phyloP scores from a whole-genome alignment of 1,140 invertebrate species.

The Drosophila subpulchrella region DNA sequence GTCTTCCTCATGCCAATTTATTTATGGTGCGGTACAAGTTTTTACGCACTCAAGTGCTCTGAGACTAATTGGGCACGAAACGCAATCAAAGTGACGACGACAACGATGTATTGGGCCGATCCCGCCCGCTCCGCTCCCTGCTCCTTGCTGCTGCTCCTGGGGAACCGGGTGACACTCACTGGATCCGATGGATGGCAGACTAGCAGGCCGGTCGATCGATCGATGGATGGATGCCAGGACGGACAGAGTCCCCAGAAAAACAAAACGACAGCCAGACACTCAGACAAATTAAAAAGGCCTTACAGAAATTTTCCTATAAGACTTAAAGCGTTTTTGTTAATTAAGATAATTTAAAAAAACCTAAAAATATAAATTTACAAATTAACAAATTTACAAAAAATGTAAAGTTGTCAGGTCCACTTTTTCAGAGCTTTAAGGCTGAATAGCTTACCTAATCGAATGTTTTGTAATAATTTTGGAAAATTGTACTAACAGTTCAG shows the following conservation, averaged over 20 bases:
- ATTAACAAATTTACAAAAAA: background rate
- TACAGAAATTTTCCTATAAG: too few species aligned
- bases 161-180: constrained; percentile 49
- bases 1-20: constrained; percentile 82
- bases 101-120: constrained; percentile 53
- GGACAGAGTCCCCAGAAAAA: constrained; percentile 25
- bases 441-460: too few species aligned
- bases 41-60: constrained; percentile 84
- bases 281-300: constrained; percentile 11
- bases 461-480: too few species aligned
- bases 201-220: constrained; percentile 22
- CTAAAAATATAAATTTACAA: background rate
- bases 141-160: constrained; percentile 1
- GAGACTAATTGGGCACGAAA: constrained; percentile 84
- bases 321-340: too few species aligned
- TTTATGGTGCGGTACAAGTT: constrained; percentile 84
- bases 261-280: constrained; percentile 8
- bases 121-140: background rate
- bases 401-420: too few species aligned
- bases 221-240: constrained; percentile 24
- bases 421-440: too few species aligned
- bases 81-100: constrained; percentile 83
- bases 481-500: too few species aligned
- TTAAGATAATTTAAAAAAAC: too few species aligned
- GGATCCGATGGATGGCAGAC: constrained; percentile 28